Base-by-base conservation (phyloP, 2,113 vertebrate species). In the Poecilia latipinna region DNA sequence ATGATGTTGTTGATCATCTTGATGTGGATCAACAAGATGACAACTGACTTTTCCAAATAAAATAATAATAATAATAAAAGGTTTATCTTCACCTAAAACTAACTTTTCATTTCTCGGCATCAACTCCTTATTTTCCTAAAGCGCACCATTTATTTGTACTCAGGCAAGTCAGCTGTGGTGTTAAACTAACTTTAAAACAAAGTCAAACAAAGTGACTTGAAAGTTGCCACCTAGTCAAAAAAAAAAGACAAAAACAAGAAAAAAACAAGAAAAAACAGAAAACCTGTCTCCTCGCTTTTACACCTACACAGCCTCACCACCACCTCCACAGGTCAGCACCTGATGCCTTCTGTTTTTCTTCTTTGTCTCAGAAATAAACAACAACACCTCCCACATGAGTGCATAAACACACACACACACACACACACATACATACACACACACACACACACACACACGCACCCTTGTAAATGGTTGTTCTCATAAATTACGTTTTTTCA, bases 231-330 rank as follows among this genome's bases (percentile, higher is more conserved):
- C 22, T 31, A 11, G 8, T 35, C 24, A 57, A 57, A n/a, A 57
- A 51, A 54, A 54, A 2, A 54, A 54, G n/a, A 29, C 29, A 29
- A 29, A 29, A 29, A 29, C 26, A 26, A 26, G 26, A 26, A 26
- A 26, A 26, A 29, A 29, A 1, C 1, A 15, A 48, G 13, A 44
- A 51, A 24, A 19, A 54, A 54, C 17, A 51, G 8, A 57, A 57
- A n/a, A 57, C 51, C 22, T 54, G 68, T 70, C 48, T 70, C 29
- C 68, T 57, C 31, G 5, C 29, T 54, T 70, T 70, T 32, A 70
- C 48, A 70, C 68, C 68, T 70, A 70, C 68, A 70, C 4, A 19
- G 48, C 12, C 29, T 57, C 22, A 33, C 22, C 31, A 70, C 68
- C 48, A 33, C 31, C 29, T 24, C 28, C 13, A 26, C 68, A 35